Base-by-base conservation (phyloP, 92 coral and sea anemone genomes). In the Epizoanthus illoricatus region DNA sequence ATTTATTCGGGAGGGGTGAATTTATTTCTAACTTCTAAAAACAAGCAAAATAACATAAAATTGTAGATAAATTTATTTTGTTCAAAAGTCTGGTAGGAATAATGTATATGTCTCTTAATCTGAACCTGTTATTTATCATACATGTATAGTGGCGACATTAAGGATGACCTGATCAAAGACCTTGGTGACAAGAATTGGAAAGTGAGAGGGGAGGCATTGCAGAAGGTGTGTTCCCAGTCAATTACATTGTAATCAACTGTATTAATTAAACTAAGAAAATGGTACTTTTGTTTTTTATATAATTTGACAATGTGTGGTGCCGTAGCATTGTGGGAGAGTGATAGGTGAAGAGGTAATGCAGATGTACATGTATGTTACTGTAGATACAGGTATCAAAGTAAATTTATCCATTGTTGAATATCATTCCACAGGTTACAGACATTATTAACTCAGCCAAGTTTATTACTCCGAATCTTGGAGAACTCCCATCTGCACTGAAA, bases 101-200 rank as follows among this genome's bases (percentile, higher is more conserved):
- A 28, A 65, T 13, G 0, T 36, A 21, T 10, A 65, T 21, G 15
- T 49, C 15, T 5, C 9, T 49, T 7, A 5, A 40, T 17, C 76
- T 19, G 45, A 5, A 62, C 54, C 64, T 71, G 45, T 56, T 47
- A 42, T 79, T 45, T 61, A 36, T 39, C 24, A 82, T 89, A 5
- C n/a, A n/a, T n/a, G n/a, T n/a, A n/a, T 74, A 95, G 98, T 87
- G 92, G 73, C 15, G 90, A 91, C 67, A 93, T 96, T 23, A 96
- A 88, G 62, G 88, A 95, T 16, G 96, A 92, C 5, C 85, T 96
- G 11, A 93, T 93, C 70, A 89, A 76, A 56, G 94, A 94, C 83
- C 90, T 96, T 41, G 92, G 94, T 33, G 99, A 96, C 81, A 96
- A 96, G 86, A 96, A 96, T 58, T 96, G 99, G 99, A 94, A 96